Evolutionary conservation across 2,113 vertebrate species (phyloP).

Genomic region (Callipepla californica): DNA sequence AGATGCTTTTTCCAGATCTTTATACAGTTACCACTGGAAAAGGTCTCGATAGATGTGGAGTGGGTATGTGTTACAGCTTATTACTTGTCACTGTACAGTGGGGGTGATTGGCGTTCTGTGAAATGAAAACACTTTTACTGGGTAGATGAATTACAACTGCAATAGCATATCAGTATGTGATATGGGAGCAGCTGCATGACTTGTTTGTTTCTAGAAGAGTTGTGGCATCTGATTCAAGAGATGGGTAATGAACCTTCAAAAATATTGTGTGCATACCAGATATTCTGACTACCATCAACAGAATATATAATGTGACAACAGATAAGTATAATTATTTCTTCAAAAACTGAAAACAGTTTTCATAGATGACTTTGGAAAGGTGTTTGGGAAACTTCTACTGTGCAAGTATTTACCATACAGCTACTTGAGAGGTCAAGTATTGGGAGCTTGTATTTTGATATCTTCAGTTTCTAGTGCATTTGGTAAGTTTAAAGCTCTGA

Average conservation of each 20-base stretch:
- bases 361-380: not conserved
- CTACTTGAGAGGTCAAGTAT: not conserved
- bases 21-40: not conserved
- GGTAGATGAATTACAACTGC: not conserved
- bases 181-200: not conserved
- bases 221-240: not conserved
- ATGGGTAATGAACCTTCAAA: not conserved
- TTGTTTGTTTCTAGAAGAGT: not conserved
- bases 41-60: not conserved
- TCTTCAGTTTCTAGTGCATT: not conserved
- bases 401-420: not conserved
- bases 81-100: rapidly evolving
- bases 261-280: not conserved
- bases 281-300: rapidly evolving
- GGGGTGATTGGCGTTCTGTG: not conserved
- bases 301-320: not conserved
- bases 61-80: not conserved
- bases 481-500: not conserved
- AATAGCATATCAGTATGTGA: not conserved
- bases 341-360: not conserved
- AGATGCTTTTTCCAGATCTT: not conserved
- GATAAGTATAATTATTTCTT: not conserved
- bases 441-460: not conserved
- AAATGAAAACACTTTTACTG: not conserved
- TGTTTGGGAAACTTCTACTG: not conserved